A percentile compares a stretch with the other conserved stretches of the same genome.
Evolutionary conservation across 2,113 vertebrate genomes (phyloP).

Genomic region (Bos indicus): DNA sequence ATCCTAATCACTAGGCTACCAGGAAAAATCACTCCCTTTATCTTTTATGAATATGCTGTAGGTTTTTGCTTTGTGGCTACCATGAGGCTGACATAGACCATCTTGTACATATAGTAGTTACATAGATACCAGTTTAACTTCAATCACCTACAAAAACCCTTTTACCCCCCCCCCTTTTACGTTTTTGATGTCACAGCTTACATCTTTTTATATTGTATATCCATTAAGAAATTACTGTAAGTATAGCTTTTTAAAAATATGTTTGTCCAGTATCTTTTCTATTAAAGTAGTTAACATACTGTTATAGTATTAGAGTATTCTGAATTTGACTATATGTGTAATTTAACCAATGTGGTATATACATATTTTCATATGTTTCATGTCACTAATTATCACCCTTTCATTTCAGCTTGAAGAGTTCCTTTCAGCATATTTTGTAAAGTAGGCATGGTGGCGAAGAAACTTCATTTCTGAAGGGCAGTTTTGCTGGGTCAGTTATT

Average conservation of each 20-base stretch:
- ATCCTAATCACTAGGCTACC: not conserved
- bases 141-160: not conserved
- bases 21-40: not conserved
- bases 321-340: not conserved
- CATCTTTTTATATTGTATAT: not conserved
- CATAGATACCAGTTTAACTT: not conserved
- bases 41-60: not conserved
- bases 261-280: not conserved
- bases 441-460: not conserved
- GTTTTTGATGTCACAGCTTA: not conserved
- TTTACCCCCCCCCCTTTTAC: not conserved
- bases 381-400: not conserved
- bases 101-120: not conserved
- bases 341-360: not conserved
- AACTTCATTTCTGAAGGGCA: not conserved
- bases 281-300: not conserved
- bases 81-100: not conserved
- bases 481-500: not conserved
- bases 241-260: not conserved
- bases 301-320: not conserved
- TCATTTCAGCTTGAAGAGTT: not conserved
- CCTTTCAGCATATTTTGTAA: not conserved
- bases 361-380: not conserved
- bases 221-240: not conserved
- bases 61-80: not conserved